These are phyloP conservation scores for Junonia oenone DNA, from an alignment of 2,888 invertebrate genomes.

Conservation along the genomic window DNA sequence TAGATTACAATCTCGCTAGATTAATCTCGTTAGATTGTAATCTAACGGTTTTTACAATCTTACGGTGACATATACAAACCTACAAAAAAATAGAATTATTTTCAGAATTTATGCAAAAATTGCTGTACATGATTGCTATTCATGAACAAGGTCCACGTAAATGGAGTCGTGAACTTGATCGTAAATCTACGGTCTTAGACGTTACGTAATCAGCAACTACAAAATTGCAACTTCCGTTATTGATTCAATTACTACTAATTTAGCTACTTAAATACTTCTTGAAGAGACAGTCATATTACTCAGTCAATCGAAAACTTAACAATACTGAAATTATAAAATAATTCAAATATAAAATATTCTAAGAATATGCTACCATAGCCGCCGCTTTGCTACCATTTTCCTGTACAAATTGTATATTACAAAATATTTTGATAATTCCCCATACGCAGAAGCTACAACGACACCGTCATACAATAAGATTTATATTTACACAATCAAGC, in stretches of 20 bases:
- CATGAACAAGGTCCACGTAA: not conserved
- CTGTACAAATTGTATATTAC: not conserved
- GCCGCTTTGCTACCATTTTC: not conserved
- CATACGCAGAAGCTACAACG: not conserved
- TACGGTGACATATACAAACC: no score
- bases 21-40: no score
- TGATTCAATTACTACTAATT: slow-evolving; percentile 35
- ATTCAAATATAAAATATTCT: not conserved
- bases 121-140: no score
- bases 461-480: not conserved
- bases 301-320: not conserved
- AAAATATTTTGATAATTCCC: not conserved
- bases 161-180: not conserved
- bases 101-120: slow-evolving; percentile 41
- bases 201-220: slow-evolving; percentile 29
- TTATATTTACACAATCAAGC: slow-evolving; percentile 4
- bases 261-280: slow-evolving; percentile 22
- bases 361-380: not conserved
- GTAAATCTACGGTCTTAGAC: not conserved
- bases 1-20: no score
- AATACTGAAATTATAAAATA: slow-evolving; percentile 7
- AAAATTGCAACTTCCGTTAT: slow-evolving; percentile 31
- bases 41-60: no score
- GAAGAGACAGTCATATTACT: slow-evolving; percentile 32
- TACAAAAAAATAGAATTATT: no score